Evolutionary conservation across 2,113 vertebrate genomes (phyloP).

Genomic region (Lycocorax pyrrhopterus): DNA sequence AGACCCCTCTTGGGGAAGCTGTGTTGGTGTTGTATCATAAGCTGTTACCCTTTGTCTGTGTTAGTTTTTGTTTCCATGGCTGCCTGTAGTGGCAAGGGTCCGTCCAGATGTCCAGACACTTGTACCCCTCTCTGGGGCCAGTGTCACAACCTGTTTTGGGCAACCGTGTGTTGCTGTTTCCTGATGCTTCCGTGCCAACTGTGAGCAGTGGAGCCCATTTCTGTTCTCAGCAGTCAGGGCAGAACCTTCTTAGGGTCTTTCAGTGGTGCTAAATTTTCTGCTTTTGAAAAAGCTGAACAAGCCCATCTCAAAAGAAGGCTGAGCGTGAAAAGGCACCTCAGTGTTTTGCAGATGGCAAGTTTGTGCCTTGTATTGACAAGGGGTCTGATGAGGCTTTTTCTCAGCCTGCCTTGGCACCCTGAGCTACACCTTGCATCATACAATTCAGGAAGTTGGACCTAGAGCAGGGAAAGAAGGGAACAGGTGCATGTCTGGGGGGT

Average conservation of each 20-base stretch:
- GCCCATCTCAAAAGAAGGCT: background rate
- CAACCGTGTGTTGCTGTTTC: background rate
- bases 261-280: background rate
- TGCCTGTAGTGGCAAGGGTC: background rate
- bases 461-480: background rate
- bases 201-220: background rate
- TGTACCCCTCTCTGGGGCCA: background rate
- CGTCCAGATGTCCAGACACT: background rate
- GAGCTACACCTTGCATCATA: background rate
- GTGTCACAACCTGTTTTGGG: background rate
- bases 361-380: background rate
- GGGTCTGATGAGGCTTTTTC: background rate
- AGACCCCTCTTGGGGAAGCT: background rate
- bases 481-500: background rate
- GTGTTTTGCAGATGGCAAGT: background rate
- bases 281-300: background rate
- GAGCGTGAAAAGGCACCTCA: background rate
- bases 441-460: background rate
- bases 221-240: background rate
- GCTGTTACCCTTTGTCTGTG: background rate
- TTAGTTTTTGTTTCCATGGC: background rate
- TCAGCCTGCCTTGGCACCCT: background rate
- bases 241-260: background rate
- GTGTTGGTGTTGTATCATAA: background rate
- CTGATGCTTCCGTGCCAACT: background rate